A percentile compares a stretch with the other conserved stretches of the same genome.
Evolutionary conservation across 1,140 invertebrate genomes (phyloP).

Genomic region (Acromyrmex charruanus): DNA sequence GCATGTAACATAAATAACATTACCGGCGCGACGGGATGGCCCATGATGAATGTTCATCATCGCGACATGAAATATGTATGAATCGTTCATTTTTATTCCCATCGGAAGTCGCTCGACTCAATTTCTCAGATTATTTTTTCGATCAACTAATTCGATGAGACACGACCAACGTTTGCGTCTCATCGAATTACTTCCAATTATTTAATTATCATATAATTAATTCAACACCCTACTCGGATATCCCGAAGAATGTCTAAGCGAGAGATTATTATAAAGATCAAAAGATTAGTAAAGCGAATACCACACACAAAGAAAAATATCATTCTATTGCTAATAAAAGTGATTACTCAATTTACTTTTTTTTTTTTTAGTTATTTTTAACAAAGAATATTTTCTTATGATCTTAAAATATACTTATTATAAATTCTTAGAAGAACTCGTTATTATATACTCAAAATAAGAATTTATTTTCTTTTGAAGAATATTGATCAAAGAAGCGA

Average conservation of each 20-base stretch:
- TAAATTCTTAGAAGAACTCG: no score
- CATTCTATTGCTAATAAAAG: no score
- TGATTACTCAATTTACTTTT: no score
- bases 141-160: neutral
- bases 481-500: no score
- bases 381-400: no score
- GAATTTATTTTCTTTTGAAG: no score
- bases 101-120: neutral
- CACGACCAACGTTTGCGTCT: neutral
- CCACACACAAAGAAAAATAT: neutral
- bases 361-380: no score
- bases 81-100: conserved; percentile 39
- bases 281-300: neutral
- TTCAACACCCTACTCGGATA: neutral
- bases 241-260: neutral
- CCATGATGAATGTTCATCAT: conserved; percentile 49
- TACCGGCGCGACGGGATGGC: conserved; percentile 25
- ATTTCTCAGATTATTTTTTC: neutral
- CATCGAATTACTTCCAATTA: neutral
- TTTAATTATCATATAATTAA: neutral
- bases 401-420: no score
- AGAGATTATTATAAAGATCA: neutral
- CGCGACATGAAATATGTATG: conserved; percentile 57
- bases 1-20: conserved; percentile 52
- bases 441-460: no score